Percentiles rank a stretch among this genome's conserved stretches.
phyloP scores from a whole-genome alignment of 30 jellyfish, hydroid and myxozoan genomes.

The Catostylus mosaicus region DNA sequence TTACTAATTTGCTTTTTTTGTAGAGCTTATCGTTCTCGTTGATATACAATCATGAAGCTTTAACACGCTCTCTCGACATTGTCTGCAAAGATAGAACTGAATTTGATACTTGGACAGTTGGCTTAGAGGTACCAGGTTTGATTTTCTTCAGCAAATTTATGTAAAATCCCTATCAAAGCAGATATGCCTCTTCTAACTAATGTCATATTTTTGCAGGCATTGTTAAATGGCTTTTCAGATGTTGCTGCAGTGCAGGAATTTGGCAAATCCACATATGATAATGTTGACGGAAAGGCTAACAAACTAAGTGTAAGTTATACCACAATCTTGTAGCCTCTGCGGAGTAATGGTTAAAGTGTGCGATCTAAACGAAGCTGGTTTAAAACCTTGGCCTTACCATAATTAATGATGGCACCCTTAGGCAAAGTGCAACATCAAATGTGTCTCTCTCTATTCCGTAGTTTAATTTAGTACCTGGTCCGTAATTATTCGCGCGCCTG shows the following conservation, averaged over 20 bases:
- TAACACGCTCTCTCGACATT: conserved; percentile 83
- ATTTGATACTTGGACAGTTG: conserved; percentile 96
- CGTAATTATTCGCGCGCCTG: too few species aligned
- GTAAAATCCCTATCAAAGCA: too few species aligned
- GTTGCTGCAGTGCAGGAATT: conserved; percentile 66
- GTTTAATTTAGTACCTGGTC: too few species aligned
- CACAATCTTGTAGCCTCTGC: too few species aligned
- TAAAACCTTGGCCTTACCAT: too few species aligned
- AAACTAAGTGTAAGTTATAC: conserved; percentile 70
- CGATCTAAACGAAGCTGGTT: too few species aligned
- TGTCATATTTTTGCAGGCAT: conserved; percentile 65
- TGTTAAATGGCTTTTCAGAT: conserved; percentile 80
- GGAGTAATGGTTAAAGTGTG: too few species aligned
- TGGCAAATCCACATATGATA: conserved; percentile 29
- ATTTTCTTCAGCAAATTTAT: background rate
- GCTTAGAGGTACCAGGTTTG: conserved; percentile 73
- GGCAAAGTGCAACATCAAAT: too few species aligned
- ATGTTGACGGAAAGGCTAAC: conserved; percentile 59
- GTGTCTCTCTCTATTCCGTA: too few species aligned
- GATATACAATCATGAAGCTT: conserved; percentile 74
- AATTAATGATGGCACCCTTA: too few species aligned
- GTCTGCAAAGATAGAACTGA: conserved; percentile 93
- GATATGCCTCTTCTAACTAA: too few species aligned
- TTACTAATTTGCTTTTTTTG: conserved; percentile 1
- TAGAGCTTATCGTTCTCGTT: conserved; percentile 93